Percentiles rank a stretch among this genome's conserved stretches.
These are phyloP conservation scores for Oxycera nigricornis DNA, from an alignment of 2,888 invertebrate species.

Conservation along the genomic window DNA sequence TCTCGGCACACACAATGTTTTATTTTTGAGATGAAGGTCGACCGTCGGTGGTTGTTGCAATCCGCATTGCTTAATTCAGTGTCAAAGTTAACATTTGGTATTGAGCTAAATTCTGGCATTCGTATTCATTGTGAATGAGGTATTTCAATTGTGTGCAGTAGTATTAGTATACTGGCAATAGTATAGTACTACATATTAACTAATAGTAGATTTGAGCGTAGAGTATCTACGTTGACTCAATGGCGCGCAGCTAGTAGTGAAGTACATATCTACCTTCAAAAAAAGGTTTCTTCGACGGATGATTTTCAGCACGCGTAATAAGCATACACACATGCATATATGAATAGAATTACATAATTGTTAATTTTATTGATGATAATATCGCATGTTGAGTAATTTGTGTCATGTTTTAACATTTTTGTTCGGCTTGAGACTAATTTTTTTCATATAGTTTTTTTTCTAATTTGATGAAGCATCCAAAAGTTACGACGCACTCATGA, in stretches of 20 bases:
- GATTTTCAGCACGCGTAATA: constrained; percentile 4
- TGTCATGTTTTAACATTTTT: constrained; percentile 12
- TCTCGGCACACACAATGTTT: neutral
- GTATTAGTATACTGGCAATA: no score
- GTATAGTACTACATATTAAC: no score
- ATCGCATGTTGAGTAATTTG: constrained; percentile 28
- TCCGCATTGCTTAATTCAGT: constrained; percentile 38
- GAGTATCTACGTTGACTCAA: neutral
- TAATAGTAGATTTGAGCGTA: neutral
- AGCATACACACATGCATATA: neutral
- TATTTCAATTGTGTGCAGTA: neutral
- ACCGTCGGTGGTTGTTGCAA: constrained; percentile 5
- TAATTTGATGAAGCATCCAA: neutral
- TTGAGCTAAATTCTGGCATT: constrained; percentile 41
- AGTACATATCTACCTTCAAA: neutral
- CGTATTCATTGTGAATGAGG: constrained; percentile 14
- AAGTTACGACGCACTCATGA: neutral
- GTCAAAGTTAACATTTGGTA: constrained; percentile 40
- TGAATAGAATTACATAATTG: constrained; percentile 19
- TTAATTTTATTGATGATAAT: constrained; percentile 35
- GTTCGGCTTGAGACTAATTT: neutral
- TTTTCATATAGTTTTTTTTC: neutral
- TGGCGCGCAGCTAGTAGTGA: neutral
- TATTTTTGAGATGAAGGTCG: constrained; percentile 39
- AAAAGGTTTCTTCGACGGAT: constrained; percentile 4